A percentile compares a stretch with the other conserved stretches of the same genome.
phyloP scores from a whole-genome alignment of 2,113 vertebrate species.

The Setophaga kirtlandii region DNA sequence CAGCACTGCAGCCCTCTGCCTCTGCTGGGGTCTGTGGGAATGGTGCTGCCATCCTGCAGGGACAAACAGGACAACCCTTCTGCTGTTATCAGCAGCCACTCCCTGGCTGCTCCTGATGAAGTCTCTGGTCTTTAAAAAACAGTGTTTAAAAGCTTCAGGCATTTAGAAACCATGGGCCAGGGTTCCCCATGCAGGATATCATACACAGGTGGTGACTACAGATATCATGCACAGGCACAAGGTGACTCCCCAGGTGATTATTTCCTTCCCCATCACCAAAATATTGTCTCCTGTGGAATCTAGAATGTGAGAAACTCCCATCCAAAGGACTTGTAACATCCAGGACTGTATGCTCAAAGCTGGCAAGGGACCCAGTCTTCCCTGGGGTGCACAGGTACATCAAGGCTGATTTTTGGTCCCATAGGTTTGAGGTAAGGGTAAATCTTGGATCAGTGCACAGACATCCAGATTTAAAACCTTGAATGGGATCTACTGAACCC shows the following conservation, averaged over 20 bases:
- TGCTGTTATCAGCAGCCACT: not conserved
- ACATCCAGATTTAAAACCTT: not conserved
- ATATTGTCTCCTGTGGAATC: not conserved
- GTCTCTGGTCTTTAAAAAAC: not conserved
- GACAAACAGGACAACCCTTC: not conserved
- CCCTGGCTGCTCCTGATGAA: not conserved
- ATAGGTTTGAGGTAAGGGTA: not conserved
- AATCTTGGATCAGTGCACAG: not conserved
- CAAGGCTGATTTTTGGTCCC: not conserved
- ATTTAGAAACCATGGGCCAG: not conserved
- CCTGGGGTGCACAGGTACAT: not conserved
- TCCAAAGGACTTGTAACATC: fast-evolving
- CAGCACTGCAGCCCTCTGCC: not conserved
- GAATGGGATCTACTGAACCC: not conserved
- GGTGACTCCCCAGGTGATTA: not conserved
- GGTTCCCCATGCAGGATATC: not conserved
- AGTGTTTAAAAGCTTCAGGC: no score
- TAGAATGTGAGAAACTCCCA: not conserved
- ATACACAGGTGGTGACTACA: not conserved
- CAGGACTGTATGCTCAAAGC: not conserved
- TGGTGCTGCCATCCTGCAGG: not conserved
- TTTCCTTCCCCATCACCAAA: not conserved
- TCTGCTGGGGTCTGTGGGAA: not conserved
- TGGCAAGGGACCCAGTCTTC: not conserved
- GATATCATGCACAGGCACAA: not conserved